Base-by-base conservation (phyloP, 2,888 invertebrate genomes). In the Catotricha subobsoleta region DNA sequence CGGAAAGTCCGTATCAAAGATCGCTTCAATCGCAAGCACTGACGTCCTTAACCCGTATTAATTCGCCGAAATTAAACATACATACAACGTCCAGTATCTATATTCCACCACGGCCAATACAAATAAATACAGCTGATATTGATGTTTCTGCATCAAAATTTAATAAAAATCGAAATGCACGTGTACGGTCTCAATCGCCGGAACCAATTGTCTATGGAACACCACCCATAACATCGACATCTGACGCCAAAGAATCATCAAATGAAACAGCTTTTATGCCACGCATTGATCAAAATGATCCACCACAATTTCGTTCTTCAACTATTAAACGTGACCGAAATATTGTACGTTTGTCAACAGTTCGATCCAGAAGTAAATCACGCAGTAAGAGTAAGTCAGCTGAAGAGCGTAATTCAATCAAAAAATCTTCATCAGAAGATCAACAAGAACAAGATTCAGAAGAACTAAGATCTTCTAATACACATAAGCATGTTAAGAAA, bases 101-200 rank as follows among this genome's bases (percentile, higher is more conserved):
- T 47, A 60, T 59, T 42, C 55, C 68, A 2, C 63, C 73, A 2
- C 71, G 77, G 40, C 81, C 82, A 2, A 74, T 79, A 39, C 71
- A 75, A 48, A 80, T 84, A 46, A 82, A 84, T 57, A 84, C 86
- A 3, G 81, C 82, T 23, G 82, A 84, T 55, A 87, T 87, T 48
- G 86, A 87, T 57, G 84, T 87, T 0, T 80, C 82, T 1, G 71
- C 72, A 46, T 70, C 76, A 46, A 69, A 67, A 50, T 20, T 31
- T 39, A 36, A 18, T 25, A 6, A 23, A 34, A 21, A 33, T 33
- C n/a, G 39, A 31, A 25, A 33, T 9, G 31, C 21, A n/a, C 19
- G 28, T 13, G 16, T 28, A n/a, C 27, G 19, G 13, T 29, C 28
- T 27, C 46, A 33, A 41, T 42, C 44, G 20, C 30, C 43, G 16